Conservation (phyloP, 2,113 vertebrate species). For the Corydoras sp. region DNA sequence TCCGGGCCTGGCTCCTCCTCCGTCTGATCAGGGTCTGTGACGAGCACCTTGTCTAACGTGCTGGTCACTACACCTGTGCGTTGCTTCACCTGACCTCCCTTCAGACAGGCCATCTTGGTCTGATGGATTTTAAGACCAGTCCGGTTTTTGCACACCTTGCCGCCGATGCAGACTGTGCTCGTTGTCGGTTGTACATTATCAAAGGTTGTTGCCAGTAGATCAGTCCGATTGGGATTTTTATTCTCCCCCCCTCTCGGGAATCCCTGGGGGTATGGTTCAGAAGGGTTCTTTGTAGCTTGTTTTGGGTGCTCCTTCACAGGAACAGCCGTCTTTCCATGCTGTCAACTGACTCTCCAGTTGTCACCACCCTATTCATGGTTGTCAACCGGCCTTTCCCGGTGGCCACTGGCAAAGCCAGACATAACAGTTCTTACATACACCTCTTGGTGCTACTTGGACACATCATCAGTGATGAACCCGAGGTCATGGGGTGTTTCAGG, state of each 20-base stretch:
- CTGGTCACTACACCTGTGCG: neutral
- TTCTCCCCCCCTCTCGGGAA: constrained; percentile 8
- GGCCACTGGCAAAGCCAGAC: no score
- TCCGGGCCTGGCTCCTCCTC: constrained; percentile 6
- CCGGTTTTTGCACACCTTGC: constrained; percentile 16
- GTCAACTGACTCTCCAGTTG: no score
- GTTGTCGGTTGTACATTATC: neutral
- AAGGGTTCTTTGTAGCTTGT: neutral
- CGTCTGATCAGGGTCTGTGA: neutral
- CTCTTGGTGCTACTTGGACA: no score
- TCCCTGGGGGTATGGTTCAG: constrained; percentile 10
- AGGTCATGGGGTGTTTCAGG: no score
- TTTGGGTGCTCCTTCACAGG: neutral
- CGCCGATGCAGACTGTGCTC: neutral
- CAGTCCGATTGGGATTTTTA: constrained; percentile 7
- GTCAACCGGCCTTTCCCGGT: no score
- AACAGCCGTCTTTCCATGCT: neutral
- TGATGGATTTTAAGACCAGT: constrained; percentile 16
- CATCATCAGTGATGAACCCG: no score
- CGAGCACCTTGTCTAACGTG: no score
- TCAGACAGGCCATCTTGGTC: constrained; percentile 15
- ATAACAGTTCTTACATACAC: no score
- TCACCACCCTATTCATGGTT: no score
- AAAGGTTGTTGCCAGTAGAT: neutral
- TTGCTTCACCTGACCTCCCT: neutral